Conservation (phyloP, 2,888 invertebrate genomes). For the Cancer borealis region DNA sequence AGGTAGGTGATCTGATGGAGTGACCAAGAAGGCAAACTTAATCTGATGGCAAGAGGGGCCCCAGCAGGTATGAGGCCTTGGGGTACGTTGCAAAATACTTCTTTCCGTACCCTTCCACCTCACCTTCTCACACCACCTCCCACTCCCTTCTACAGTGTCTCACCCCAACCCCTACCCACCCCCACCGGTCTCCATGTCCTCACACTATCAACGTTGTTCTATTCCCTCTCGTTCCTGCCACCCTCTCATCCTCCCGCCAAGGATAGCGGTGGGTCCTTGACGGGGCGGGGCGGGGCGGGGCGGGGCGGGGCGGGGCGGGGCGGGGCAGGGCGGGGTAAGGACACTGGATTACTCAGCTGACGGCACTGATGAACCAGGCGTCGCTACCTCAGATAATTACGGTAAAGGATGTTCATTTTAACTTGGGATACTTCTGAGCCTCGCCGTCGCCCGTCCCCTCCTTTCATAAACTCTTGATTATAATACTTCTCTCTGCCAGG, state of each 20-base stretch:
- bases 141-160: not conserved
- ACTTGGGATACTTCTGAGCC: conserved; percentile 40
- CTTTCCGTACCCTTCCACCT: not conserved
- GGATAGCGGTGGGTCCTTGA: not conserved
- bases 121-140: not conserved
- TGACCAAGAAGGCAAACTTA: conserved; percentile 16
- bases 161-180: not conserved
- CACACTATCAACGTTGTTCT: conserved; percentile 4
- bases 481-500: conserved; percentile 35
- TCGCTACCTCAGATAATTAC: conserved; percentile 34
- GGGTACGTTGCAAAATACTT: not conserved
- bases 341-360: conserved; percentile 42
- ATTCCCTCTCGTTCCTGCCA: not conserved
- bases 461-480: conserved; percentile 38
- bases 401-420: conserved; percentile 50
- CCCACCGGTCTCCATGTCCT: not conserved
- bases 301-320: not conserved
- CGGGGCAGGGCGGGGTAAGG: not conserved
- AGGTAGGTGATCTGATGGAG: not conserved
- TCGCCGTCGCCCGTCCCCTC: not conserved
- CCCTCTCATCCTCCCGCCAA: not conserved
- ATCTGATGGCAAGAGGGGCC: not conserved
- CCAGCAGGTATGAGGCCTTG: conserved; percentile 27
- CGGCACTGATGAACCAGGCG: conserved; percentile 46
- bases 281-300: not conserved